These are phyloP conservation scores for Siniperca chuatsi DNA, from an alignment of 2,113 vertebrate species.

Conservation along the genomic window DNA sequence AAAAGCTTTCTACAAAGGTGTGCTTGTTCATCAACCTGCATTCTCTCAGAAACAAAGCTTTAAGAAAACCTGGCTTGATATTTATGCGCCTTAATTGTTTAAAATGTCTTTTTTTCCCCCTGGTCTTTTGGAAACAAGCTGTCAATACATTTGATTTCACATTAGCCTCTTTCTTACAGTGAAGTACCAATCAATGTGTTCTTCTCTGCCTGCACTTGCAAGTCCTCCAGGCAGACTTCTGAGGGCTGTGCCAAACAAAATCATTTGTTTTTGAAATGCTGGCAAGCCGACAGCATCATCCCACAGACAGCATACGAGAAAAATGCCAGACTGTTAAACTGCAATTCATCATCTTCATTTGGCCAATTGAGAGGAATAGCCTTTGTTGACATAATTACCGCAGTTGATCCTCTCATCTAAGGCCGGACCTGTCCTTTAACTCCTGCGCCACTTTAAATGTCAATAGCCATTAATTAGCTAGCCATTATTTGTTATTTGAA, in stretches of 20 bases:
- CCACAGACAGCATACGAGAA: slow-evolving; percentile 38
- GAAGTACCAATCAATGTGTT: slow-evolving; percentile 74
- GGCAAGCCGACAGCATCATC: slow-evolving; percentile 55
- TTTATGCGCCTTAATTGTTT: slow-evolving; percentile 48
- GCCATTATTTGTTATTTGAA: slow-evolving; percentile 45
- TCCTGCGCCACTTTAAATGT: slow-evolving; percentile 51
- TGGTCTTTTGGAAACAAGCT: slow-evolving; percentile 57
- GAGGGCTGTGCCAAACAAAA: slow-evolving; percentile 66
- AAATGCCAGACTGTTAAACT: slow-evolving; percentile 52
- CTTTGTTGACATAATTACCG: slow-evolving; percentile 41
- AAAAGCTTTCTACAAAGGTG: slow-evolving; percentile 59
- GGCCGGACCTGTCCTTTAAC: slow-evolving; percentile 41
- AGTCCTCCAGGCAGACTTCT: slow-evolving; percentile 59
- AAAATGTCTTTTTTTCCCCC: slow-evolving; percentile 45
- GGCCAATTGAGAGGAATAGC: slow-evolving; percentile 22
- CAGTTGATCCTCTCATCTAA: slow-evolving; percentile 35
- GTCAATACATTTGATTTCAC: slow-evolving; percentile 75
- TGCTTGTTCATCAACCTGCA: slow-evolving; percentile 40
- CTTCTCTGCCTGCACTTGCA: slow-evolving; percentile 49
- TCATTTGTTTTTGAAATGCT: slow-evolving; percentile 74
- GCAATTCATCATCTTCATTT: slow-evolving; percentile 64
- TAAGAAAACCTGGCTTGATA: slow-evolving; percentile 36
- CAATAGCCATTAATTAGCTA: slow-evolving; percentile 55
- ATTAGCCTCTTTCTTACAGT: slow-evolving; percentile 70
- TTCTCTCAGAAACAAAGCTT: slow-evolving; percentile 41